Evolutionary conservation across 2,888 invertebrate genomes (phyloP).

Genomic region (Nezara viridula): DNA sequence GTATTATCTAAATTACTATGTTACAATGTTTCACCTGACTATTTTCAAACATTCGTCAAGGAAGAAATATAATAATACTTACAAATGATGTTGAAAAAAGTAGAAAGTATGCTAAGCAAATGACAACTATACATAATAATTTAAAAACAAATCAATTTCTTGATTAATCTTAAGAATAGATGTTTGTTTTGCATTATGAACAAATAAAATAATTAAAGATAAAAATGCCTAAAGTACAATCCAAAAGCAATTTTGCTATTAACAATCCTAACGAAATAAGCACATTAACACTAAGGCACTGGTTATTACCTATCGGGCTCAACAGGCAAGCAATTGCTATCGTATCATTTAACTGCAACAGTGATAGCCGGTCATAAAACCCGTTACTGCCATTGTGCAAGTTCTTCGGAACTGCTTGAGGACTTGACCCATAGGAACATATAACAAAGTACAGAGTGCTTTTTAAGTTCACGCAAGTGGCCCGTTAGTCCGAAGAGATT

Average conservation of each 20-base stretch:
- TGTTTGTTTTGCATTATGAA: too few relatives aligned
- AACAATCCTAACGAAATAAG: background rate
- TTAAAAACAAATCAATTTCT: too few relatives aligned
- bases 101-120: too few relatives aligned
- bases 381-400: background rate
- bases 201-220: too few relatives aligned
- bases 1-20: too few relatives aligned
- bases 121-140: too few relatives aligned
- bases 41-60: too few relatives aligned
- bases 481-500: background rate
- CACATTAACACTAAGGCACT: background rate
- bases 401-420: background rate
- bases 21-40: too few relatives aligned
- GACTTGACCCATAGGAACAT: background rate
- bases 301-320: background rate
- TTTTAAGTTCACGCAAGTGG: background rate
- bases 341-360: background rate
- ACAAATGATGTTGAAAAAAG: too few relatives aligned
- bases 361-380: background rate
- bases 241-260: background rate
- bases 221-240: background rate
- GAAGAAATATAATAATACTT: too few relatives aligned
- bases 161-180: too few relatives aligned
- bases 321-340: background rate
- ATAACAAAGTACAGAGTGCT: background rate